Conservation (phyloP, 2,888 invertebrate genomes). For the Chrysolina oricalcia region DNA sequence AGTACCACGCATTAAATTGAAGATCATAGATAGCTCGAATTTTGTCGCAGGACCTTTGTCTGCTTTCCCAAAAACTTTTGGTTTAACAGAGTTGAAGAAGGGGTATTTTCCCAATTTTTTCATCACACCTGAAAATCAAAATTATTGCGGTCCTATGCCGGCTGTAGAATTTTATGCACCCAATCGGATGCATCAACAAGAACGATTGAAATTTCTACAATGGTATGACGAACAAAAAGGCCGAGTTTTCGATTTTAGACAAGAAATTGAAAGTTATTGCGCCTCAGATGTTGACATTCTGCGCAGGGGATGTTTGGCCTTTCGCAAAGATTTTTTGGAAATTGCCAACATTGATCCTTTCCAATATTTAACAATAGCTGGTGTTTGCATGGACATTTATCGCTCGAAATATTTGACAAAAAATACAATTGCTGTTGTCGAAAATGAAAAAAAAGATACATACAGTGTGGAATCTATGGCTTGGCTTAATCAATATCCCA, state of each 20-base stretch:
- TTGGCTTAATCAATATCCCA: constrained; percentile 22
- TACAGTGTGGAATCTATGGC: constrained; percentile 8
- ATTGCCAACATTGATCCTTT: constrained; percentile 9
- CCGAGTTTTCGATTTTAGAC: constrained; percentile 4
- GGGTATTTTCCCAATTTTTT: not conserved
- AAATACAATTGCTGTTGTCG: constrained; percentile 15
- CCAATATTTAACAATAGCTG: constrained; percentile 19
- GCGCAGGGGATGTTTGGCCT: constrained; percentile 2
- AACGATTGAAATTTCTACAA: constrained; percentile 5
- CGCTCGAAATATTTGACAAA: not conserved
- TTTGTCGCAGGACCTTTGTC: not conserved
- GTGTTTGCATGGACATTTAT: constrained; percentile 23
- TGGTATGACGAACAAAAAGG: constrained; percentile 17
- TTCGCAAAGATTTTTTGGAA: constrained; percentile 16
- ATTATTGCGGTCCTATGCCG: constrained; percentile 7
- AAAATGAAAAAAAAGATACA: constrained; percentile 7
- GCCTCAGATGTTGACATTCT: constrained; percentile 2
- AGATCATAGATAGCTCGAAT: constrained; percentile 25
- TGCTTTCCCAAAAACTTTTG: not conserved
- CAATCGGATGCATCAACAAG: no score
- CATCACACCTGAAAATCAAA: constrained; percentile 6
- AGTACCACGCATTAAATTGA: constrained; percentile 8
- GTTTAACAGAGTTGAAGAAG: constrained; percentile 12
- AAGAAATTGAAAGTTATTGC: constrained; percentile 15
- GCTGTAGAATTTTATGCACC: not conserved